phyloP scores from a whole-genome alignment of 2,888 invertebrate genomes.

The Stenurella melanura region DNA sequence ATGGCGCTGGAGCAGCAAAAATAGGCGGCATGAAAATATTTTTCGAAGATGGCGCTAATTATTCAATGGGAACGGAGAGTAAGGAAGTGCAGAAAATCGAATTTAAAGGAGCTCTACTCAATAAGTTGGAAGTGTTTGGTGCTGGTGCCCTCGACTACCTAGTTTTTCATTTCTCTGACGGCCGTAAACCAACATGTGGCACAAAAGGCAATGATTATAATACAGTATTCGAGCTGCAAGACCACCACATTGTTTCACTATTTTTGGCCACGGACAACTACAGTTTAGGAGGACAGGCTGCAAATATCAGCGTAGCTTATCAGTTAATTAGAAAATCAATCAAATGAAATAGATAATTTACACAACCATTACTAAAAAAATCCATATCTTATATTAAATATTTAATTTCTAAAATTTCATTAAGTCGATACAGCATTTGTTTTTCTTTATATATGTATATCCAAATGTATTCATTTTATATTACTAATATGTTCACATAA shows the following conservation, averaged over 20 bases:
- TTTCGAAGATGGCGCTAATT: constrained; percentile 23
- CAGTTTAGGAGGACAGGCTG: not conserved
- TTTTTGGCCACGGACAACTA: constrained; percentile 10
- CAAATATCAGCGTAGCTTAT: constrained; percentile 24
- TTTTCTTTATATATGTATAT: no score
- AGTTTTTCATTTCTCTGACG: constrained; percentile 35
- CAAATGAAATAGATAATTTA: no score
- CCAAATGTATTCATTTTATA: no score
- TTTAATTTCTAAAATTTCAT: no score
- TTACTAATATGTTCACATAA: no score
- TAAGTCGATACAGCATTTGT: no score
- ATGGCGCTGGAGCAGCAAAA: not conserved
- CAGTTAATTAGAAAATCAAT: not conserved
- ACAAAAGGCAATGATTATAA: not conserved
- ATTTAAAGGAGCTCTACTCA: constrained; percentile 16
- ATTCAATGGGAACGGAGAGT: constrained; percentile 10
- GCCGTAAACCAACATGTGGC: constrained; percentile 2
- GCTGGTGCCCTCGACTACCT: constrained; percentile 21
- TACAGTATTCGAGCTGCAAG: constrained; percentile 16
- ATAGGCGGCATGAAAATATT: constrained; percentile 31
- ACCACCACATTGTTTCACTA: constrained; percentile 36
- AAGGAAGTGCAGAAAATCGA: constrained; percentile 2
- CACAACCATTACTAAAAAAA: no score
- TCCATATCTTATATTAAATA: no score
- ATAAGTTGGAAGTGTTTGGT: constrained; percentile 13